Evolutionary conservation across 2,888 invertebrate species (phyloP).

Genomic region (Papilio elwesi): DNA sequence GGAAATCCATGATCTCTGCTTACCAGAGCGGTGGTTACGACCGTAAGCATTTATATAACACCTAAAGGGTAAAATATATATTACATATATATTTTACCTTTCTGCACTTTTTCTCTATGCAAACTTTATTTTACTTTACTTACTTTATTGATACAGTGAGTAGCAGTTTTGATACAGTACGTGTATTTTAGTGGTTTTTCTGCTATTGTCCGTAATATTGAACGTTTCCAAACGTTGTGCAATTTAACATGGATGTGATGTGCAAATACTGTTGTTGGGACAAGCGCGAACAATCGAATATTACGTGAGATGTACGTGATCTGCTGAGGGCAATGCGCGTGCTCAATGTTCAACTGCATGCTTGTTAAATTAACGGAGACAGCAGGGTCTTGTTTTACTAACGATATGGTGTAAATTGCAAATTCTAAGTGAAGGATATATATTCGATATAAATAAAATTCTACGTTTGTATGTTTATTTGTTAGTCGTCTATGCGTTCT

Average conservation of each 20-base stretch:
- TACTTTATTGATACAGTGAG: too few species aligned
- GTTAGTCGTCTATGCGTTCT: too few species aligned
- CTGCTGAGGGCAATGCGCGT: not conserved
- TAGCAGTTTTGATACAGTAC: too few species aligned
- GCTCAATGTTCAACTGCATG: not conserved
- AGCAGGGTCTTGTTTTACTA: not conserved
- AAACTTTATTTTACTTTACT: too few species aligned
- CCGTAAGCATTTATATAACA: too few species aligned
- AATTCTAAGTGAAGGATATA: not conserved
- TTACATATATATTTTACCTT: too few species aligned
- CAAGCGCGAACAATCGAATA: not conserved
- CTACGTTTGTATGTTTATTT: not conserved
- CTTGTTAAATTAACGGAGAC: not conserved
- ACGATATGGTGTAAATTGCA: not conserved
- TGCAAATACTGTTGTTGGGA: not conserved
- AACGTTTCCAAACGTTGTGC: not conserved
- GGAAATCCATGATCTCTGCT: too few species aligned
- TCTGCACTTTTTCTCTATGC: too few species aligned
- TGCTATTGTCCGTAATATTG: not conserved
- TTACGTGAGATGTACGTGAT: constrained; percentile 5
- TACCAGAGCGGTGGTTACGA: too few species aligned
- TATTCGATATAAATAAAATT: too few species aligned
- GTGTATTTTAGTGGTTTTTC: too few species aligned
- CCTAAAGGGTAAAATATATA: too few species aligned
- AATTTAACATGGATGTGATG: not conserved